Evolutionary conservation across 2,113 vertebrate genomes (phyloP).

Genomic region (Pachycephala philippinensis): DNA sequence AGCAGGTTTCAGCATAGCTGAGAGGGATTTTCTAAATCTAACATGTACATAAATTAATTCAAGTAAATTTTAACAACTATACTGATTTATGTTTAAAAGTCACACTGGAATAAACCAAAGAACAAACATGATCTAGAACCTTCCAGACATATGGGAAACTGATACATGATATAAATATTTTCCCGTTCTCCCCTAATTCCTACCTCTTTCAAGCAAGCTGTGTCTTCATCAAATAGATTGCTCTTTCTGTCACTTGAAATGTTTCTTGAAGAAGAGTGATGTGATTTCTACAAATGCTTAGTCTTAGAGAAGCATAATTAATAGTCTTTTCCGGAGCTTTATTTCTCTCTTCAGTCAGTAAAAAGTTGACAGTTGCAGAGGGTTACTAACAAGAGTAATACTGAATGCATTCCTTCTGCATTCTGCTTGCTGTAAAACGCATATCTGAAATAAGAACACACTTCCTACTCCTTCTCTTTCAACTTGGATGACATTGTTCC

Average conservation of each 20-base stretch:
- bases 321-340: neutral
- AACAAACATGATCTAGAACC: neutral
- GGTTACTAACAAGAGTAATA: neutral
- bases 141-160: neutral
- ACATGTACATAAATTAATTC: neutral
- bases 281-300: neutral
- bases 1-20: neutral
- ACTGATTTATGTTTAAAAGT: neutral
- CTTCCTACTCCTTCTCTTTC: neutral
- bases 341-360: neutral
- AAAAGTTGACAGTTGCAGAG: neutral
- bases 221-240: neutral
- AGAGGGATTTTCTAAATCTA: neutral
- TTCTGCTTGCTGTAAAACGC: neutral
- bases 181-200: neutral
- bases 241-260: neutral
- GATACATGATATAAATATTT: neutral
- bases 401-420: neutral
- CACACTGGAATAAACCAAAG: neutral
- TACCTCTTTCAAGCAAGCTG: neutral
- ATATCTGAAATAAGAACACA: neutral
- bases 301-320: neutral
- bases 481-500: neutral
- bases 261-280: neutral
- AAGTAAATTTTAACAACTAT: neutral